Base-by-base conservation (phyloP, 2,797 vertebrate species). In the Megaceryle alcyon region DNA sequence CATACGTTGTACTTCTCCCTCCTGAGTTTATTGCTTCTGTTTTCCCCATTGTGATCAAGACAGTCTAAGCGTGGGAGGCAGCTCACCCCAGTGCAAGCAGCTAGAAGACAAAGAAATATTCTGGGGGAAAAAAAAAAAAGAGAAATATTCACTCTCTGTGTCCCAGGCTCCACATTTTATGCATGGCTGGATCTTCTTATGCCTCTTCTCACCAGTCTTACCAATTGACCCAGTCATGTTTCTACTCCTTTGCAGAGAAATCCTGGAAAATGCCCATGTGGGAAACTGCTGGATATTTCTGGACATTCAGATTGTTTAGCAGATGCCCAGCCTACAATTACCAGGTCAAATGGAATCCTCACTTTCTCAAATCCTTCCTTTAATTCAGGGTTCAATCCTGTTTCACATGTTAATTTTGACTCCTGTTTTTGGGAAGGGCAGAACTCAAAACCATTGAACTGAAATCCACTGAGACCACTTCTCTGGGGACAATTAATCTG, bases 161-260 rank as follows among this genome's bases (percentile, higher is more conserved):
- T 57, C 48, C 51, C 48, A 17, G 18, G 35, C 15, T 81, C 41
- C 12, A 5, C 0, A 0, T 8, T 35, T 46, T 1, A 21, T 10
- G 9, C 6, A 21, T 20, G 3, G 16, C 15, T 86, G 44, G 48
- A 61, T 64, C 70, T 83, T 71, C 44, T 37, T 9, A 37, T 28
- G 41, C 7, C 11, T 94, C 23, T 81, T 12, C 33, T 31, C 22
- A 10, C 7, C 1, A 4, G 10, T 57, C 57, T 31, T 79, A 57
- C 8, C 31, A 65, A 54, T 82, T 63, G 29, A 54, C 31, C 15
- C 53, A 80, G 35, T 13, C 13, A 7, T 9, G 3, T 29, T 92
- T 46, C 20, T 14, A 68, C 4, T 14, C 5, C 25, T 75, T 54
- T 1, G 0, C 9, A 81, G 23, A 23, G 12, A 78, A 77, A 44